Base-by-base conservation (phyloP, 2,888 invertebrate species). In the Gandaritis pyraliata region DNA sequence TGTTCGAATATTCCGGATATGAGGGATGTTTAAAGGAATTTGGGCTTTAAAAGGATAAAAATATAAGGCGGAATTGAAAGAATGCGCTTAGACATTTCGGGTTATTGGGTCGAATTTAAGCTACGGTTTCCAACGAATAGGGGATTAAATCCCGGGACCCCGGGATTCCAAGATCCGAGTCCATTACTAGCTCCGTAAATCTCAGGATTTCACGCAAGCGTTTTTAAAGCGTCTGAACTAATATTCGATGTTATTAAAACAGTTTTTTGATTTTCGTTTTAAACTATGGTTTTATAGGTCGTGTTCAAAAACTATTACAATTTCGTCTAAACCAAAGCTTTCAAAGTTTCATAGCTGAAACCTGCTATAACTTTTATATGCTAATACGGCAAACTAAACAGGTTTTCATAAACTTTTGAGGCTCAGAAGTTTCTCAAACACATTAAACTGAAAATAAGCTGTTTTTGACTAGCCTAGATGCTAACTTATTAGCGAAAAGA, bases 21-120 rank as follows among this genome's bases (percentile, higher is more conserved):
- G 83, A 85, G 80, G 78, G 80, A 80, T 80, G 78, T 74, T n/a
- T n/a, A 84, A 85, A 78, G 79, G 83, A 83, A 81, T 84, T 84
- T 78, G 68, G 74, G 76, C 76, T 81, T 77, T 78, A 78, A 82
- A 83, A 78, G 80, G 81, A 79, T 78, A 80, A 81, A 80, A 76
- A 75, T 72, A 71, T 72, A 56, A 66, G 70, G 74, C 46, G 45
- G 58, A 54, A 46, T 51, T 46, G 52, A 52, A 58, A 47, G 58
- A 39, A 58, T 46, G 52, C 38, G 36, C 16, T 72, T 59, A 33
- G 12, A 58, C 58, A 33, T 58, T 52, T 47, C 46, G 51, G 58
- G 58, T 43, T 46, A 46, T 58, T 58, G 52, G 51, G 52, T 52
- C 52, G 52, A 7, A 41, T 38, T 49, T 49, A 43, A 33, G 11